Conservation (phyloP, 30 jellyfish, hydroid and myxozoan species). For the Aurelia aurita region DNA sequence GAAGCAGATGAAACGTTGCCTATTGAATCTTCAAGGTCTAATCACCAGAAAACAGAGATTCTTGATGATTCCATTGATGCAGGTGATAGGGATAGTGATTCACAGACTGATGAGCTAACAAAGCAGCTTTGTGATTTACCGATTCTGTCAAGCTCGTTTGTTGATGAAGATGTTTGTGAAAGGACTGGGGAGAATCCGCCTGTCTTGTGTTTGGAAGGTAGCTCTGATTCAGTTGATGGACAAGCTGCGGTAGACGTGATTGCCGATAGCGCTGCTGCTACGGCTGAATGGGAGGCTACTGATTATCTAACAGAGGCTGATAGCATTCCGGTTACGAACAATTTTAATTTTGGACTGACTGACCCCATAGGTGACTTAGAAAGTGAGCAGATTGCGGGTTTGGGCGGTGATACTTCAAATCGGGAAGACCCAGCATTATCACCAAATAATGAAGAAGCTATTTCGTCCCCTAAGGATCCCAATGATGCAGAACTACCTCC, state of each 20-base stretch:
- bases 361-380: too few species aligned
- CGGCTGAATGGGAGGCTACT: too few species aligned
- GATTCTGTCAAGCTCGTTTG: neutral
- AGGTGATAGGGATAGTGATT: neutral
- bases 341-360: too few species aligned
- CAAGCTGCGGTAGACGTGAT: neutral
- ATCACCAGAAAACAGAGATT: neutral
- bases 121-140: slow-evolving; percentile 8
- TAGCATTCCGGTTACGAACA: too few species aligned
- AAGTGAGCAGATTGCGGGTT: too few species aligned
- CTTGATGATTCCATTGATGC: neutral
- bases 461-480: too few species aligned
- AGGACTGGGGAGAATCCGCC: neutral
- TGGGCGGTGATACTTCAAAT: too few species aligned
- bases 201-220: neutral
- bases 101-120: neutral
- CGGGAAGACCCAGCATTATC: too few species aligned
- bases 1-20: slow-evolving; percentile 82
- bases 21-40: slow-evolving; percentile 8
- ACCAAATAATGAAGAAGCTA: too few species aligned
- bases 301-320: too few species aligned
- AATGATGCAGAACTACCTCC: too few species aligned
- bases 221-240: neutral
- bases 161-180: neutral
- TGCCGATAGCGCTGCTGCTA: too few species aligned